Percentiles rank a stretch among this genome's conserved stretches.
These are phyloP conservation scores for Mastomys natalensis DNA, from an alignment of 2,113 vertebrate species.

Conservation along the genomic window DNA sequence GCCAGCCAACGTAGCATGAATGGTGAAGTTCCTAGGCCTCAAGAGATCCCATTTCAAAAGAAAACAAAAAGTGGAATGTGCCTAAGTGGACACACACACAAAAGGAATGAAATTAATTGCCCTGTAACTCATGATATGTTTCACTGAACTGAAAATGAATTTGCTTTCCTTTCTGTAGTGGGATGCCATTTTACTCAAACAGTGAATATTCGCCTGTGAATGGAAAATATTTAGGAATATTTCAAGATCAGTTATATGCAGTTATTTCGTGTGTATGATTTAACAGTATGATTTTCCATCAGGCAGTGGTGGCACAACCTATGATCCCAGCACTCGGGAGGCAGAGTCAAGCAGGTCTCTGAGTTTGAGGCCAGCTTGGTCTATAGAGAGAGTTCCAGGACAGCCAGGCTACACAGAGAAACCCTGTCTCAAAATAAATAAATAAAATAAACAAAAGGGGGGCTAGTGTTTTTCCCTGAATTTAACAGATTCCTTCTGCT, in stretches of 20 bases:
- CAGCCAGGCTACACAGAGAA: background rate
- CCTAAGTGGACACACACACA: background rate
- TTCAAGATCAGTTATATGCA: background rate
- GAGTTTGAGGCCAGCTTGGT: background rate
- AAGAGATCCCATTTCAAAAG: background rate
- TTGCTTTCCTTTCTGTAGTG: background rate
- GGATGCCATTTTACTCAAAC: background rate
- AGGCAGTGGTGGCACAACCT: background rate
- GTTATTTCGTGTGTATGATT: slow-evolving; percentile 6
- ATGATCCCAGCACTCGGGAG: background rate
- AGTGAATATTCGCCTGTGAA: background rate
- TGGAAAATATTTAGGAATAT: background rate
- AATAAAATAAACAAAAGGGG: background rate
- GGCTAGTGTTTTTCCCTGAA: background rate
- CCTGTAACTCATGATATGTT: background rate
- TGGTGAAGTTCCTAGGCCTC: background rate
- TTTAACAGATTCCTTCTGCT: background rate
- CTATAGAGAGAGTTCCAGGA: background rate
- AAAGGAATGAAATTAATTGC: background rate
- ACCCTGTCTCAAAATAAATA: background rate
- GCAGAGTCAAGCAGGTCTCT: background rate
- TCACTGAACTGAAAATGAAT: slow-evolving; percentile 8
- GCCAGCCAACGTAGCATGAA: background rate
- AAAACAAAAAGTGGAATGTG: background rate
- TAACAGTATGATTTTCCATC: background rate